These are phyloP conservation scores for Heteromyza rotundicornis DNA, from an alignment of 2,888 invertebrate genomes.

Conservation along the genomic window DNA sequence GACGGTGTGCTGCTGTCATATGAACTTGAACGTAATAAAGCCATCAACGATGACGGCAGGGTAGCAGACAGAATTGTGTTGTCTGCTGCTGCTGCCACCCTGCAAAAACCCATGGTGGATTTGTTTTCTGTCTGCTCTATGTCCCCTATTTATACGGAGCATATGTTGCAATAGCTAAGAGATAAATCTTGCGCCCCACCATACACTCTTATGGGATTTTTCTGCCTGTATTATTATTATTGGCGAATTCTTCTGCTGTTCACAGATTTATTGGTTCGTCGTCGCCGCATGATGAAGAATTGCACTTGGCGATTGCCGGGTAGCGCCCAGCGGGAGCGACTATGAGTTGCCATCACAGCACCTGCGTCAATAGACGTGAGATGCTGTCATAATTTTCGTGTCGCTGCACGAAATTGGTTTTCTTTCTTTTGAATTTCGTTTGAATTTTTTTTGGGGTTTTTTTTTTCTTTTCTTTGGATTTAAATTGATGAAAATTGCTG, in stretches of 20 bases:
- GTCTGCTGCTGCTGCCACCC: no score
- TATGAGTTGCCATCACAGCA: slow-evolving; percentile 3
- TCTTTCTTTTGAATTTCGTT: neutral
- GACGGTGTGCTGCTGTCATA: slow-evolving; percentile 27
- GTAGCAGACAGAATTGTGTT: neutral
- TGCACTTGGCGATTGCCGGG: neutral
- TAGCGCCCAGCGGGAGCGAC: neutral
- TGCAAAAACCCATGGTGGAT: no score
- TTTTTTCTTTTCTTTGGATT: no score
- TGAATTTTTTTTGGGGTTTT: neutral
- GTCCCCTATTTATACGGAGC: neutral
- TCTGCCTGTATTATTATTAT: no score
- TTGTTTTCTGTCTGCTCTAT: no score
- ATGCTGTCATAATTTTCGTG: neutral
- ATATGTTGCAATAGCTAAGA: neutral
- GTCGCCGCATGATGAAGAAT: neutral
- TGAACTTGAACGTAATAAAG: slow-evolving; percentile 39
- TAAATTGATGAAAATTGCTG: neutral
- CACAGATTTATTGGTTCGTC: no score
- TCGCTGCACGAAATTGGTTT: neutral
- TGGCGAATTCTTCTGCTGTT: no score
- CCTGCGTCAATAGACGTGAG: slow-evolving; percentile 12
- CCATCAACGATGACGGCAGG: slow-evolving; percentile 5
- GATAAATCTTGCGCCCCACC: neutral
- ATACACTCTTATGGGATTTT: no score